These are phyloP conservation scores for Valencia hispanica DNA, from an alignment of 2,797 vertebrate genomes.

Conservation along the genomic window DNA sequence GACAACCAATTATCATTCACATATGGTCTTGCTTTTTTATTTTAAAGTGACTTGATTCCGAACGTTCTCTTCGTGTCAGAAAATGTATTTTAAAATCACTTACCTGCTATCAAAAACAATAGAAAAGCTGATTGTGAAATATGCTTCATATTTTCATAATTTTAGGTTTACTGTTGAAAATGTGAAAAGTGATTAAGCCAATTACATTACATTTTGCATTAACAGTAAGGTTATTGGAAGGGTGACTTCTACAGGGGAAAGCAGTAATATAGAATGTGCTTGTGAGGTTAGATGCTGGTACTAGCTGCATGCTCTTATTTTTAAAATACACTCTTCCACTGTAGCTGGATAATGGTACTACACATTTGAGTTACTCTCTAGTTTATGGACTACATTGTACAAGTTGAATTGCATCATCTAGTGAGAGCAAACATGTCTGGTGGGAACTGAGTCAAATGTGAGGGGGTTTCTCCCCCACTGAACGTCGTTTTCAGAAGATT, in stretches of 20 bases:
- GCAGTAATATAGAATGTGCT: background rate
- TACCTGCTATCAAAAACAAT: too few relatives aligned
- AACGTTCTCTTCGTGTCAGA: background rate
- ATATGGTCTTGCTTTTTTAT: background rate
- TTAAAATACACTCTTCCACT: background rate
- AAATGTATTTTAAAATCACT: background rate
- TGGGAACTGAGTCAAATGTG: conserved; percentile 42
- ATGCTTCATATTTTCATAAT: too few relatives aligned
- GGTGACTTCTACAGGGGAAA: background rate
- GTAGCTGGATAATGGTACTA: conserved; percentile 2
- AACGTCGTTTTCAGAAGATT: conserved; percentile 43
- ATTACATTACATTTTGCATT: background rate
- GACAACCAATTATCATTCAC: background rate
- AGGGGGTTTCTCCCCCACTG: conserved; percentile 43
- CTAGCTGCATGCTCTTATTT: background rate
- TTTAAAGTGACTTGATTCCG: background rate
- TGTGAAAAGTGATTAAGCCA: too few relatives aligned
- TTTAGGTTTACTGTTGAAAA: too few relatives aligned
- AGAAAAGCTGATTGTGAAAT: too few relatives aligned
- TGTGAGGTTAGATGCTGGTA: background rate
- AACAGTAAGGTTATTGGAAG: background rate
- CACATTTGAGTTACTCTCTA: conserved; percentile 25
- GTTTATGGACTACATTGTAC: conserved; percentile 27
- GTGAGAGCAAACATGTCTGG: conserved; percentile 59
- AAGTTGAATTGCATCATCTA: conserved; percentile 81